Percentiles rank a stretch among this genome's conserved stretches.
Conservation (phyloP, 2,888 invertebrate species). For the Buathra laborator region DNA sequence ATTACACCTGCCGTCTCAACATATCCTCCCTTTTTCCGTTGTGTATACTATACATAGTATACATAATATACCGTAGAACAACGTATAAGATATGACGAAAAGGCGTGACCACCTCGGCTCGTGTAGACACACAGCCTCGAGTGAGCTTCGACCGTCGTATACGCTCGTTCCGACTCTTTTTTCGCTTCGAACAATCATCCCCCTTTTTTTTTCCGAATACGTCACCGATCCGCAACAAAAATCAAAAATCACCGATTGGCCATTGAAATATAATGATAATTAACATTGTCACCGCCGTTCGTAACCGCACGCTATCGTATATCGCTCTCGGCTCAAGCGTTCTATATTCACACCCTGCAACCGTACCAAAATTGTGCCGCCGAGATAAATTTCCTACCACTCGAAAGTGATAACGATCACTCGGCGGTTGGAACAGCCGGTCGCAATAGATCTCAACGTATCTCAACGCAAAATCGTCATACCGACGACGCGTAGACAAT, state of each 20-base stretch:
- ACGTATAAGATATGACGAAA: slow-evolving; percentile 57
- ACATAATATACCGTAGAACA: neutral
- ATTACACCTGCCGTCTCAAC: slow-evolving; percentile 67
- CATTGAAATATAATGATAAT: no score
- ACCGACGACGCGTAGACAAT: slow-evolving; percentile 6
- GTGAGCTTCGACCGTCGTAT: neutral
- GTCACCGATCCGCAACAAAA: no score
- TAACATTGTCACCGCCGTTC: no score
- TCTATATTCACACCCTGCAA: slow-evolving; percentile 9
- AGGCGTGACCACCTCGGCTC: slow-evolving; percentile 49
- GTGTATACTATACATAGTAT: slow-evolving; percentile 1
- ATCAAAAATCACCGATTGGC: no score
- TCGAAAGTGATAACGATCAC: slow-evolving; percentile 47
- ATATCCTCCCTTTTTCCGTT: slow-evolving; percentile 42
- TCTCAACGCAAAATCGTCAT: slow-evolving; percentile 52
- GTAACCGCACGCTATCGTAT: no score
- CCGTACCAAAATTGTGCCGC: slow-evolving; percentile 36
- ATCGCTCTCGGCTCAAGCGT: neutral
- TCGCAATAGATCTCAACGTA: slow-evolving; percentile 65
- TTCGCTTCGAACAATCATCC: no score
- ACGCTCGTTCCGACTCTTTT: neutral
- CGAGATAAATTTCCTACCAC: slow-evolving; percentile 9
- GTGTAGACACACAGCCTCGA: neutral
- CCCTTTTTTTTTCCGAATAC: no score
- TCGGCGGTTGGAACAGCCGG: slow-evolving; percentile 47